Conservation (phyloP, 1,140 invertebrate species). For the Polypedilum pembai region DNA sequence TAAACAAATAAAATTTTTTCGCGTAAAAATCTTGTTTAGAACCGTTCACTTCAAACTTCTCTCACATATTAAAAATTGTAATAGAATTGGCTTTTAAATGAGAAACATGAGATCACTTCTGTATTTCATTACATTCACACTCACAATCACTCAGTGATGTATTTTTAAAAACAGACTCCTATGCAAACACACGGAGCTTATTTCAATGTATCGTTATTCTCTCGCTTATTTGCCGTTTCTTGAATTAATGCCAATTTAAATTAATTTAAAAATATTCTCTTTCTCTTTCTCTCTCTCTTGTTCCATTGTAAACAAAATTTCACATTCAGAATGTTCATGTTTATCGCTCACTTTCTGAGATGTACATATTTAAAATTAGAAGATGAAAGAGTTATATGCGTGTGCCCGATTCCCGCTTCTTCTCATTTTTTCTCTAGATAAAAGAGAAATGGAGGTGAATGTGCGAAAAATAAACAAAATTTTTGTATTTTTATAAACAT, state of each 20-base stretch:
- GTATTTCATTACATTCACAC: not conserved
- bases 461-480: too few species aligned
- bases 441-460: too few species aligned
- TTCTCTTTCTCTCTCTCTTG: not conserved
- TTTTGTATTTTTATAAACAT: too few species aligned
- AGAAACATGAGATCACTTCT: not conserved
- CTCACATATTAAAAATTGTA: conserved; percentile 18
- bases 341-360: too few species aligned
- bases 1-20: too few species aligned
- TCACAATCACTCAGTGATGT: not conserved
- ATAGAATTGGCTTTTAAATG: not conserved
- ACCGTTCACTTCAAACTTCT: not conserved
- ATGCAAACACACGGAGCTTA: not conserved
- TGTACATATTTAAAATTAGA: too few species aligned
- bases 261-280: conserved; percentile 4
- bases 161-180: not conserved
- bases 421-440: too few species aligned
- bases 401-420: too few species aligned
- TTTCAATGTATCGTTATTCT: not conserved
- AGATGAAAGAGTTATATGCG: too few species aligned
- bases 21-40: not conserved
- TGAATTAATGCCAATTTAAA: conserved; percentile 27
- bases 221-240: not conserved
- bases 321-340: too few species aligned
- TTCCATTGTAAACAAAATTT: too few species aligned